Conservation (phyloP, 2,888 invertebrate species). For the Noctua pronuba region DNA sequence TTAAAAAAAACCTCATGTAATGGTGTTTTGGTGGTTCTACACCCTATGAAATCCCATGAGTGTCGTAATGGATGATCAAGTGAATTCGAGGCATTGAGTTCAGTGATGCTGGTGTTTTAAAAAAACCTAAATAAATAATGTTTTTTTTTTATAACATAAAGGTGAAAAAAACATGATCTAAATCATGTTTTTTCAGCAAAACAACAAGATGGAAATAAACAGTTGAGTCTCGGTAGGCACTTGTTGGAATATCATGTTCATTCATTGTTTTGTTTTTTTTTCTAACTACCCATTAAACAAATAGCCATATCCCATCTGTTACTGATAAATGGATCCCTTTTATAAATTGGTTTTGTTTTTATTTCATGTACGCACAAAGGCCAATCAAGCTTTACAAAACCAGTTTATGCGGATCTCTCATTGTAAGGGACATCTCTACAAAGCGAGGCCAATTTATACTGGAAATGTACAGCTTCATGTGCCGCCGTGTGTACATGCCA, state of each 20-base stretch:
- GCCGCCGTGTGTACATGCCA: too few relatives aligned
- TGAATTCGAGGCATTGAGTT: not conserved
- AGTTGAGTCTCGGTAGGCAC: not conserved
- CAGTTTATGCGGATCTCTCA: too few relatives aligned
- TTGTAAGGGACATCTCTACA: too few relatives aligned
- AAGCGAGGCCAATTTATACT: too few relatives aligned
- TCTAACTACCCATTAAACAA: not conserved
- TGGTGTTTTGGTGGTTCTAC: not conserved
- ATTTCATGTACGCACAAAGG: too few relatives aligned
- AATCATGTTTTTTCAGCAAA: not conserved
- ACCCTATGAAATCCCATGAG: not conserved
- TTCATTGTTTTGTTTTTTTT: slow-evolving; percentile 3
- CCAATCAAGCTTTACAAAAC: too few relatives aligned
- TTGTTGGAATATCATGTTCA: not conserved
- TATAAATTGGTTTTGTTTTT: slow-evolving; percentile 5
- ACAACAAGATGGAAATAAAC: not conserved
- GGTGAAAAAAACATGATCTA: too few relatives aligned
- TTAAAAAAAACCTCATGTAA: not conserved
- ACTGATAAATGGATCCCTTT: not conserved
- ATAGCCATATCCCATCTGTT: not conserved
- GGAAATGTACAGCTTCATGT: too few relatives aligned
- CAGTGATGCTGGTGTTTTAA: not conserved
- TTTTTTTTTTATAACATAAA: not conserved
- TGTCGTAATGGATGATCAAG: not conserved
- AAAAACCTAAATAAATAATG: not conserved